These are phyloP conservation scores for Pantelozetes paolii DNA, from an alignment of 2,888 invertebrate genomes.

Conservation along the genomic window DNA sequence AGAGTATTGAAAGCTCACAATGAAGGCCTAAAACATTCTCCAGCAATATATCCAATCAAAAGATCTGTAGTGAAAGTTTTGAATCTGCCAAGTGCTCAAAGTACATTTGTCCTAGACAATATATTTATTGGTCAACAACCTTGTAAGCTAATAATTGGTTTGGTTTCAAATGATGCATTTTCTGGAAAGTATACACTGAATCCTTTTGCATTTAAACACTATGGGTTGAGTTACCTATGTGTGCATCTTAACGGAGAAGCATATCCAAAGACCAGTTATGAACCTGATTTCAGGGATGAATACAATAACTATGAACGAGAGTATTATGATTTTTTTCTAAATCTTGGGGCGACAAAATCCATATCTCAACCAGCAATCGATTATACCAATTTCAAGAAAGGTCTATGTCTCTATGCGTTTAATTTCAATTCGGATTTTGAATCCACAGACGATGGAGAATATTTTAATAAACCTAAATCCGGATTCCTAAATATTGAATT, in stretches of 20 bases:
- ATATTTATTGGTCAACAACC: neutral
- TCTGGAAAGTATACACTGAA: neutral
- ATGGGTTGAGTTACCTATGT: neutral
- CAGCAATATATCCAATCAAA: slow-evolving; percentile 5
- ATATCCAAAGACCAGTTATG: neutral
- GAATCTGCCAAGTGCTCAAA: neutral
- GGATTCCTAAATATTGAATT: neutral
- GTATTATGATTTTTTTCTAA: neutral
- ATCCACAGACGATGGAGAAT: neutral
- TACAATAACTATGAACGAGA: neutral
- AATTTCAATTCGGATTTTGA: neutral
- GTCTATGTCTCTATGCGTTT: neutral
- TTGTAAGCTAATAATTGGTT: neutral
- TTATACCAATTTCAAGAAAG: neutral
- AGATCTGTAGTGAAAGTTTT: neutral
- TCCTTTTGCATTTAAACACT: neutral
- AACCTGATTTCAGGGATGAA: neutral
- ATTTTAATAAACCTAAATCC: neutral
- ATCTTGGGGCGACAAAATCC: neutral
- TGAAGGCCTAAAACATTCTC: neutral
- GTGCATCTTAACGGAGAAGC: neutral
- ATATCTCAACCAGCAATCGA: neutral
- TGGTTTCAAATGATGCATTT: neutral
- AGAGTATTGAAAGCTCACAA: neutral
- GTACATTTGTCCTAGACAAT: neutral